These are phyloP conservation scores for Plemyria rubiginata DNA, from an alignment of 2,888 invertebrate species.

Conservation along the genomic window DNA sequence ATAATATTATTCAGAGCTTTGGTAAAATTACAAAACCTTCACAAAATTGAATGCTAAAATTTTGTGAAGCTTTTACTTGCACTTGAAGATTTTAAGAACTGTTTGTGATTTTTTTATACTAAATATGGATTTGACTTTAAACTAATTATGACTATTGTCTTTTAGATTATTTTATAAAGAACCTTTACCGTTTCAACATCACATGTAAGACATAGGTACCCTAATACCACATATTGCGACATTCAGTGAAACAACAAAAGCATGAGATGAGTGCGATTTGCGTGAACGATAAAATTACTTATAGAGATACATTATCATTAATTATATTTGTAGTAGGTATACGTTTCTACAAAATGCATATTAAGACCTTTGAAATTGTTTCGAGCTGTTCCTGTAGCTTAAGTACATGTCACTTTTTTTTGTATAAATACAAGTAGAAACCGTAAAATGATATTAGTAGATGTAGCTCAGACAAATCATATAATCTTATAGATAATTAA, in stretches of 20 bases:
- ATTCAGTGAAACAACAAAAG: slow-evolving; percentile 21
- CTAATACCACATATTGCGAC: slow-evolving; percentile 19
- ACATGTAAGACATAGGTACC: not conserved
- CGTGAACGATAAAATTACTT: slow-evolving; percentile 2
- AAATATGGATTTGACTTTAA: too few species aligned
- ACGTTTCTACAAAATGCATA: not conserved
- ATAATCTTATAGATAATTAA: too few species aligned
- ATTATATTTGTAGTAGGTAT: too few species aligned
- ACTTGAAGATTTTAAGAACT: too few species aligned
- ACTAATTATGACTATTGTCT: not conserved
- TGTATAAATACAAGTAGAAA: not conserved
- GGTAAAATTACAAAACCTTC: too few species aligned
- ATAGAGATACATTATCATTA: not conserved
- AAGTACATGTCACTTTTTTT: too few species aligned
- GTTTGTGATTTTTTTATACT: too few species aligned
- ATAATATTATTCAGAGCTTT: too few species aligned
- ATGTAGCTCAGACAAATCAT: slow-evolving; percentile 1
- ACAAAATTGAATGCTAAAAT: too few species aligned
- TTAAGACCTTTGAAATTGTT: too few species aligned
- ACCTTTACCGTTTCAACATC: not conserved
- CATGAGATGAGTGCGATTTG: slow-evolving; percentile 22
- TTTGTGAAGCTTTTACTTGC: too few species aligned
- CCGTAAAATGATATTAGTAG: slow-evolving; percentile 4
- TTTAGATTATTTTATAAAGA: not conserved
- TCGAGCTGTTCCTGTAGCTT: too few species aligned